Conservation (phyloP, 2,113 vertebrate species). For the Elephas maximus region DNA sequence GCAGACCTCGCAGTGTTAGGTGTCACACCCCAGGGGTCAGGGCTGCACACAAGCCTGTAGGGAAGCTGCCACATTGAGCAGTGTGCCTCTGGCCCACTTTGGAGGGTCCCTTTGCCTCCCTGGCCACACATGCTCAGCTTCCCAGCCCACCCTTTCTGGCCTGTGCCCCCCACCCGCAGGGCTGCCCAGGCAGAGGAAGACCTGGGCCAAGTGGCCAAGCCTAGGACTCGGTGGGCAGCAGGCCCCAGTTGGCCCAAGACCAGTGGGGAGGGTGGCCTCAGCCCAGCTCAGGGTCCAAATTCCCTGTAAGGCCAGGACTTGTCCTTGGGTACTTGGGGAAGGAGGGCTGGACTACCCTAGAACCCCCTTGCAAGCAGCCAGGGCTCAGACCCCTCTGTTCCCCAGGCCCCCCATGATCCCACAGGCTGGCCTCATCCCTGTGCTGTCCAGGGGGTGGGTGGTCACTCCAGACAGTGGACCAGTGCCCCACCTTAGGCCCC, state of each 20-base stretch:
- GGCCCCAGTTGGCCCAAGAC: background rate
- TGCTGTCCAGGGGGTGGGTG: background rate
- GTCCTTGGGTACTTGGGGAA: background rate
- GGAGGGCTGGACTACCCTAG: background rate
- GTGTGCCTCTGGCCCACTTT: background rate
- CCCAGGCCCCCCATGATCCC: background rate
- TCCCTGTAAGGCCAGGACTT: background rate
- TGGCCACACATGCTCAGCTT: background rate
- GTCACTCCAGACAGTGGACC: background rate
- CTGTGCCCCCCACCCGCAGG: background rate
- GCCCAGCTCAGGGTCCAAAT: background rate
- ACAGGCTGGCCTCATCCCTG: background rate
- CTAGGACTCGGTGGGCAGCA: fast-evolving
- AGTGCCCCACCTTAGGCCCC: background rate
- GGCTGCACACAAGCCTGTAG: background rate
- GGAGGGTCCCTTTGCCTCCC: fast-evolving
- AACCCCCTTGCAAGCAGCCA: background rate
- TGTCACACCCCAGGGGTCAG: fast-evolving
- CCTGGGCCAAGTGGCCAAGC: fast-evolving
- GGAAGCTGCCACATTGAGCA: too few species aligned
- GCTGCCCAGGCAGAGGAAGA: background rate
- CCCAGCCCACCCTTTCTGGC: background rate
- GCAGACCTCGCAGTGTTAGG: too few species aligned
- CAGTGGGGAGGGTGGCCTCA: too few species aligned
- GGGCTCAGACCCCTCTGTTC: background rate